phyloP scores from a whole-genome alignment of 2,888 invertebrate genomes.

The Drosophila imparisetae region DNA sequence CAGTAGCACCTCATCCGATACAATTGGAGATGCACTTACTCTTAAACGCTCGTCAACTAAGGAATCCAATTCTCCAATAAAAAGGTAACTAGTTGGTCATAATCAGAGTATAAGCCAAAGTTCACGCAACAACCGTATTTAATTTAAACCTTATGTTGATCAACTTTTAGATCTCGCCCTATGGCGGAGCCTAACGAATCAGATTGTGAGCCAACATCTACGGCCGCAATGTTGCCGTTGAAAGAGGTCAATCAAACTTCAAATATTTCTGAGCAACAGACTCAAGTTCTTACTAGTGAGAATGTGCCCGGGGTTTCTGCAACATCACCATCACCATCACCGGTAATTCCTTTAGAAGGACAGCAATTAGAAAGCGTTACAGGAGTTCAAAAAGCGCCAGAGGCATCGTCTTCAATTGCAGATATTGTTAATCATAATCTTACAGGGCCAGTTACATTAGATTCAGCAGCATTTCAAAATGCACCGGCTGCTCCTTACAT shows the following conservation, averaged over 20 bases:
- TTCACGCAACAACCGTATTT: background rate
- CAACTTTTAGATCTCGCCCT: background rate
- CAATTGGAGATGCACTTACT: background rate
- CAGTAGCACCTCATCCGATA: slow-evolving; percentile 6
- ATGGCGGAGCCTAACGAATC: background rate
- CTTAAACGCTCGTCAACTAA: slow-evolving; percentile 4
- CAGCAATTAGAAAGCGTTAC: background rate
- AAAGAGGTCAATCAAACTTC: background rate
- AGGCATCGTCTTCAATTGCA: background rate
- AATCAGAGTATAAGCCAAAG: background rate
- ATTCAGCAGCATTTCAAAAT: background rate
- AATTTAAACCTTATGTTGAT: background rate
- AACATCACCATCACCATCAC: background rate
- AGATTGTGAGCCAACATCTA: slow-evolving; percentile 2
- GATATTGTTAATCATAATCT: background rate
- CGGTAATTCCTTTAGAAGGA: background rate
- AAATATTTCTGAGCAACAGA: background rate
- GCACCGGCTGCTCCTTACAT: slow-evolving; percentile 1
- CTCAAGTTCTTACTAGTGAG: background rate
- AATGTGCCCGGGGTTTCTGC: background rate
- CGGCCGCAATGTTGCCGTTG: background rate
- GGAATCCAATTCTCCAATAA: background rate
- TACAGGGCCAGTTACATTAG: background rate
- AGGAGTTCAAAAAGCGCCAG: background rate
- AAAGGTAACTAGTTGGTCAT: slow-evolving; percentile 11